phyloP scores from a whole-genome alignment of 1,140 invertebrate species.

The Aleiodes sp. region DNA sequence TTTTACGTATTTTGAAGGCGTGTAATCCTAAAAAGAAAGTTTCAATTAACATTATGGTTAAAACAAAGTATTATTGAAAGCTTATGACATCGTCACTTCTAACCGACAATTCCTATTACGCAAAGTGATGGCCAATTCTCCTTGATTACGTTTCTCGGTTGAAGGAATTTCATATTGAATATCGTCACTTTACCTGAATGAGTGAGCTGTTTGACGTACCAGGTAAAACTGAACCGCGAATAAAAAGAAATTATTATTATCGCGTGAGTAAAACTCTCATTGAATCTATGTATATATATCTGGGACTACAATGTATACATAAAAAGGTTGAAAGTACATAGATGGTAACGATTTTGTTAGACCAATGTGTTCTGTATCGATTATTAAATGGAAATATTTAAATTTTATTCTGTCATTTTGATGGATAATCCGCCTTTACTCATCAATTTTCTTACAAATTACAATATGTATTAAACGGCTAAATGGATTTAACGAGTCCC shows the following conservation, averaged over 20 bases:
- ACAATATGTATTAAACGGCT: too few species aligned
- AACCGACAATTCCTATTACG: conserved; percentile 31
- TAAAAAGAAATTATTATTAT: not conserved
- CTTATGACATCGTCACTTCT: conserved; percentile 14
- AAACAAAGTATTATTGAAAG: not conserved
- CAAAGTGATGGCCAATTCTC: conserved; percentile 30
- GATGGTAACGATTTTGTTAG: too few species aligned
- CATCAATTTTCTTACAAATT: too few species aligned
- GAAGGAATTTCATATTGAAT: conserved; percentile 18
- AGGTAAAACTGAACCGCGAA: not conserved
- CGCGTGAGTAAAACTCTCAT: too few species aligned
- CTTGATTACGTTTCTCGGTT: conserved; percentile 23
- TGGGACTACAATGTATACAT: too few species aligned
- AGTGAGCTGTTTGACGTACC: not conserved
- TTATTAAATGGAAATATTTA: too few species aligned
- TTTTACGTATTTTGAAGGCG: conserved; percentile 9
- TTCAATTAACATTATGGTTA: not conserved
- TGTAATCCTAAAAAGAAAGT: conserved; percentile 34
- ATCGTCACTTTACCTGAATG: not conserved
- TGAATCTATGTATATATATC: too few species aligned
- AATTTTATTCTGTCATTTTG: too few species aligned
- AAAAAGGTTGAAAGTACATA: too few species aligned
- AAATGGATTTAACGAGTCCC: too few species aligned
- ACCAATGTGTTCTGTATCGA: too few species aligned
- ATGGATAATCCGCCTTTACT: too few species aligned